Base-by-base conservation (phyloP, 2,797 vertebrate species). In the Apodemus agrarius region DNA sequence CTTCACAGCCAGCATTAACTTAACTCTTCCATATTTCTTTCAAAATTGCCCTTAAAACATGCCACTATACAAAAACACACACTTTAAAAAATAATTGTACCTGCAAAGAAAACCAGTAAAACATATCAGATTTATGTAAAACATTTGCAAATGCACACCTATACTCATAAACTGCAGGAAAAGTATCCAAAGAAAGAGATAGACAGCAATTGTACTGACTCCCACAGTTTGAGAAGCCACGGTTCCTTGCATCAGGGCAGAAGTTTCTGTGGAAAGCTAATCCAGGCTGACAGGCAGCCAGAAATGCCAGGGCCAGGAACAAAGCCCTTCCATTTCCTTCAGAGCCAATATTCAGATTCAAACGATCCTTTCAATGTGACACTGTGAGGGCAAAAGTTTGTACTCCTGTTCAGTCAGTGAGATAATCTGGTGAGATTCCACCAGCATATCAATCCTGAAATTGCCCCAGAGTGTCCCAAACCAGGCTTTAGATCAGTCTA, bases 351-450 rank as follows among this genome's bases (percentile, higher is more conserved):
- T 63, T 29, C 57, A 61, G 22, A 43, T 43, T 59, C 11, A 61
- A 40, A 14, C 3, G 6, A 61, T 29, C 13, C 40, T 4, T 22
- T 83, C 3, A 1, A 10, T 11, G 57, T 10, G 57, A 83, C 24
- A 83, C 4, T 31, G 24, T 4, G 1, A 19, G 37, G 26, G 29
- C 0, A 6, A 37, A 26, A 14, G 2, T 43, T 43, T 4, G 1
- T 43, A 7, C 8, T 83, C 80, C 43, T 31, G 14, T 83, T 63
- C 8, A 3, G 16, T 82, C 2, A 43, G n/a, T 63, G 17, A 83
- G 57, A 83, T 37, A 61, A 63, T 6, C 8, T 31, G 16, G 29
- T 63, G 14, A 43, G 1, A 14, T 19, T 31, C 24, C 26, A 19
- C 14, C 8, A 9, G 37, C 63, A 63, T 2, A 43, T 63, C 3